These are phyloP conservation scores for Agrotis ipsilon DNA, from an alignment of 2,888 invertebrate species.

Conservation along the genomic window DNA sequence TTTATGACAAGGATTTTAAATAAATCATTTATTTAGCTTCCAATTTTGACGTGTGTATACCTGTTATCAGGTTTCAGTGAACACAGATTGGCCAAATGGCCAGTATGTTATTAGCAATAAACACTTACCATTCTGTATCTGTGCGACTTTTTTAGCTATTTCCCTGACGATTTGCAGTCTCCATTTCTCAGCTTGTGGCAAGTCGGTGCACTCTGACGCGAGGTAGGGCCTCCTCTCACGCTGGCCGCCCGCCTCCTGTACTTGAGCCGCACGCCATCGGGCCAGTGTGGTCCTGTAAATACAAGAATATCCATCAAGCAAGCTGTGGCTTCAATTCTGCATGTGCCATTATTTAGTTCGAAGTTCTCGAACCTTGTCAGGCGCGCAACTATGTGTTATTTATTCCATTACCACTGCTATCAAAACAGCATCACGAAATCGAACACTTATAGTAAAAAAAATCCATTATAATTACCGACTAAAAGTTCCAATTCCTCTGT, in stretches of 20 bases:
- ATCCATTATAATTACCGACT: too few relatives aligned
- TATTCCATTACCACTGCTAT: not conserved
- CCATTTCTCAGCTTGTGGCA: slow-evolving; percentile 98
- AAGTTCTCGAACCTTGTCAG: not conserved
- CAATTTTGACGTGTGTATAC: slow-evolving; percentile 9
- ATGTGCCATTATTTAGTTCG: not conserved
- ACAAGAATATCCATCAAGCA: not conserved
- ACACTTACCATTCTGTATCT: slow-evolving; percentile 97
- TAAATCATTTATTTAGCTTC: slow-evolving; percentile 5
- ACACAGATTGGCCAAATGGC: not conserved
- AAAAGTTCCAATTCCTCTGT: too few relatives aligned
- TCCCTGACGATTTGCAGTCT: slow-evolving; percentile 99
- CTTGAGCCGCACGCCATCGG: slow-evolving; percentile 99
- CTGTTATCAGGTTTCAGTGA: not conserved
- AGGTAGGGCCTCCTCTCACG: slow-evolving; percentile 97
- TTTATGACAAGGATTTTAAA: slow-evolving; percentile 62
- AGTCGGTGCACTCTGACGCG: slow-evolving; percentile 98
- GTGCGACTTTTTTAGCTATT: slow-evolving; percentile 99
- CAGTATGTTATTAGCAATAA: slow-evolving; percentile 2
- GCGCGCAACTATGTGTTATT: not conserved
- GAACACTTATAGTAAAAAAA: not conserved
- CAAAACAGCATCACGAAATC: not conserved
- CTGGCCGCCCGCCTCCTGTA: slow-evolving; percentile 96
- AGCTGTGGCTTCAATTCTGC: not conserved
- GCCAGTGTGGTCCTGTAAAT: slow-evolving; percentile 97